Evolutionary conservation across 2,113 vertebrate species (phyloP).

Genomic region (Castor canadensis): DNA sequence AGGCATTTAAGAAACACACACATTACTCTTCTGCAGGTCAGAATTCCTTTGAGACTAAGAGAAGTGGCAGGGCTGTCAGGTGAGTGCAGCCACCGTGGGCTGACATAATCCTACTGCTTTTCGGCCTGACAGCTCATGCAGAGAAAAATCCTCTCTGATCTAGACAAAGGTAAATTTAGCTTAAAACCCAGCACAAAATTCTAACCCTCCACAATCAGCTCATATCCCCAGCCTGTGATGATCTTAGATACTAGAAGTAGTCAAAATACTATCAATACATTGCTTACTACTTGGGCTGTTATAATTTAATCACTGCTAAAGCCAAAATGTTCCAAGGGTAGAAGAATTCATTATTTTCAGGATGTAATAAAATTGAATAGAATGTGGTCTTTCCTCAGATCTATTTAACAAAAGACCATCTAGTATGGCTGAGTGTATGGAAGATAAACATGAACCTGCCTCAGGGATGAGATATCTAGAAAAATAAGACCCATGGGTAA

Average conservation of each 20-base stretch:
- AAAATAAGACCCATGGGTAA: slow-evolving; percentile 59
- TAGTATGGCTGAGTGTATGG: background rate
- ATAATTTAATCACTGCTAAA: slow-evolving; percentile 46
- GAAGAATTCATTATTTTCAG: slow-evolving; percentile 59
- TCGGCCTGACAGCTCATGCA: slow-evolving; percentile 55
- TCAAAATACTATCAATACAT: slow-evolving; percentile 34
- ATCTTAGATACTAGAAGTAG: slow-evolving; percentile 36
- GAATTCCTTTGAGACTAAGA: slow-evolving; percentile 69
- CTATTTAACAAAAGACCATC: slow-evolving; percentile 64
- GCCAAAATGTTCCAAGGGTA: background rate
- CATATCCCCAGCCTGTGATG: background rate
- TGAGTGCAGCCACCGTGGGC: slow-evolving; percentile 69
- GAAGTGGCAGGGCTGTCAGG: slow-evolving; percentile 74
- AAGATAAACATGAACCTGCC: slow-evolving; percentile 44
- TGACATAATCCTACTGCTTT: slow-evolving; percentile 70
- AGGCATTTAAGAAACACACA: slow-evolving; percentile 62
- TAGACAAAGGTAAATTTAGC: slow-evolving; percentile 58
- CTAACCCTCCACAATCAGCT: background rate
- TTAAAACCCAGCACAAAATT: slow-evolving; percentile 65
- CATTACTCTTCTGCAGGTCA: slow-evolving; percentile 57
- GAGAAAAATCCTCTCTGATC: slow-evolving; percentile 57
- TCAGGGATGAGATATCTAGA: slow-evolving; percentile 47
- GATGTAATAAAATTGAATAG: slow-evolving; percentile 31
- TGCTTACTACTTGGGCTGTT: background rate
- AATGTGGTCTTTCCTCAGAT: slow-evolving; percentile 67